phyloP scores from a whole-genome alignment of 2,797 vertebrate genomes.

The Tauraco hartlaubi region DNA sequence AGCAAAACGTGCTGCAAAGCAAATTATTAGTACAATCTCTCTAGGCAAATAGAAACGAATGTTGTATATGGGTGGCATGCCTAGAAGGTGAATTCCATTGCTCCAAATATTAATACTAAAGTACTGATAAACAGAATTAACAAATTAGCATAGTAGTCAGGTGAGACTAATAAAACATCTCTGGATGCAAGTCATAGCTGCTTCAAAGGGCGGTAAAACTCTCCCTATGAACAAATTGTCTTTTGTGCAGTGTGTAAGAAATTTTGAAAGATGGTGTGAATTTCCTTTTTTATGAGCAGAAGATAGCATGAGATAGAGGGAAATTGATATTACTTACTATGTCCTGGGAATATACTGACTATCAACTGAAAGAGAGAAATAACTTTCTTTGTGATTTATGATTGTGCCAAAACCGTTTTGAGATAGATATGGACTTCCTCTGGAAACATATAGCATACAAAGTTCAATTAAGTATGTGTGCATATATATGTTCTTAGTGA shows the following conservation, averaged over 20 bases:
- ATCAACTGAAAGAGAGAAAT: not conserved
- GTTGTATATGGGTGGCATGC: not conserved
- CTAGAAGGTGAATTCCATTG: not conserved
- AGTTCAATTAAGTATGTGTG: not conserved
- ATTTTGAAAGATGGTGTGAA: not conserved
- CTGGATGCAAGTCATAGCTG: not conserved
- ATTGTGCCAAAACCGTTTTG: not conserved
- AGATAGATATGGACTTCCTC: not conserved
- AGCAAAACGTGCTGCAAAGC: not conserved
- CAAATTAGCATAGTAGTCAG: not conserved
- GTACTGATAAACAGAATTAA: not conserved
- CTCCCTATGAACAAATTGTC: not conserved
- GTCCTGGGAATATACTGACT: not conserved
- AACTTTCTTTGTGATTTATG: not conserved
- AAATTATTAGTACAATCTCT: not conserved
- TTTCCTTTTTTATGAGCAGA: not conserved
- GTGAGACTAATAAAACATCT: not conserved
- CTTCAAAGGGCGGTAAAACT: not conserved
- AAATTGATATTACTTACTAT: not conserved
- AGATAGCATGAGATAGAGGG: not conserved
- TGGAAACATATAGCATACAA: not conserved
- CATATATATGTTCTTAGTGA: not conserved
- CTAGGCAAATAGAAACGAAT: not conserved
- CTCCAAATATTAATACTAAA: not conserved
- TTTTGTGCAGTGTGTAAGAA: not conserved